Conservation (phyloP, 2,113 vertebrate species). For the Hemiscyllium ocellatum region DNA sequence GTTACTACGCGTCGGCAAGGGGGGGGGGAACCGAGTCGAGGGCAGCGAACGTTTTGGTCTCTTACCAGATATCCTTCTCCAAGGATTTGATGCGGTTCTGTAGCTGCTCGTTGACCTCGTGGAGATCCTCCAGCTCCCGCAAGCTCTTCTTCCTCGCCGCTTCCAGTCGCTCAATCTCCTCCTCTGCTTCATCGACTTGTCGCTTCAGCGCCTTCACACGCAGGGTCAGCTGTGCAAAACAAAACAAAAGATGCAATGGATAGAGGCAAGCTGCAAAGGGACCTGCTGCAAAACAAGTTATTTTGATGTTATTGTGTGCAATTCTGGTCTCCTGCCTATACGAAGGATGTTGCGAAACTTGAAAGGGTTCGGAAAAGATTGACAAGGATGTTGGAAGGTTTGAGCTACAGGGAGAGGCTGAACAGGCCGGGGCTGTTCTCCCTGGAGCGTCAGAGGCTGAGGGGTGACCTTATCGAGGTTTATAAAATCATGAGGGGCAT, state of each 20-base stretch:
- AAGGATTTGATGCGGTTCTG: conserved; percentile 70
- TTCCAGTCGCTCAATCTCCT: conserved; percentile 82
- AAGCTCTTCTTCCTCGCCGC: conserved; percentile 71
- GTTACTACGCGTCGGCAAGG: too few relatives aligned
- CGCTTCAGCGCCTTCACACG: conserved; percentile 87
- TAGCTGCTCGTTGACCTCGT: conserved; percentile 78
- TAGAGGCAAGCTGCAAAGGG: background rate
- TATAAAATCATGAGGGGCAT: too few relatives aligned
- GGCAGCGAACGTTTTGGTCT: too few relatives aligned
- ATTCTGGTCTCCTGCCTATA: too few relatives aligned
- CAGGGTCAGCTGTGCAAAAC: conserved; percentile 63
- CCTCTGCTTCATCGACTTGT: conserved; percentile 85
- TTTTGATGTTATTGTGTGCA: background rate
- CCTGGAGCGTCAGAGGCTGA: too few relatives aligned
- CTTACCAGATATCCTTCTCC: conserved; percentile 82
- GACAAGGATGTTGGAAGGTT: too few relatives aligned
- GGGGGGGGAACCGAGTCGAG: too few relatives aligned
- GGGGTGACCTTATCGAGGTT: too few relatives aligned
- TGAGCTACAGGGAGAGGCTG: too few relatives aligned
- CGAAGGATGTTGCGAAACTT: too few relatives aligned
- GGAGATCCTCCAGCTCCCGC: conserved; percentile 85
- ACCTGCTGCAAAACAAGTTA: background rate
- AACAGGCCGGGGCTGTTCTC: too few relatives aligned
- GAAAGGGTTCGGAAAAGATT: too few relatives aligned
- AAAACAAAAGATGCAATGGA: background rate